Conservation (phyloP, 2,113 vertebrate species). For the Campylomormyrus numenius region DNA sequence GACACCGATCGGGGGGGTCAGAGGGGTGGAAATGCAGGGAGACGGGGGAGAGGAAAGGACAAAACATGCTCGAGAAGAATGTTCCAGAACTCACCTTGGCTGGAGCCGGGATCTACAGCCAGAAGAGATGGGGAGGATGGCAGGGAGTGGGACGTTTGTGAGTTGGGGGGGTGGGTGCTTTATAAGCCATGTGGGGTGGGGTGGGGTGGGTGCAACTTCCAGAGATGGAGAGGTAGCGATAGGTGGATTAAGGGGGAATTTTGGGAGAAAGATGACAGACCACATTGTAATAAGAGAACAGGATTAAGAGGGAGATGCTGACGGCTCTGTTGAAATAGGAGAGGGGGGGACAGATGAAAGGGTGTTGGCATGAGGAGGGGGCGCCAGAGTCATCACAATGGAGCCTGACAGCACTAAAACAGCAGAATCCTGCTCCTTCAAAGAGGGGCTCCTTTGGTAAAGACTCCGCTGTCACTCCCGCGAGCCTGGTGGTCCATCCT, state of each 20-base stretch:
- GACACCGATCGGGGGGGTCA: background rate
- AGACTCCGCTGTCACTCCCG: background rate
- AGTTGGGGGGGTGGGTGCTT: background rate
- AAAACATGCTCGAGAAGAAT: background rate
- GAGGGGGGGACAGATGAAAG: slow-evolving; percentile 7
- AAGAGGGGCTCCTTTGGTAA: background rate
- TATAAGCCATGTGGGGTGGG: background rate
- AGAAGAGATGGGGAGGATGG: background rate
- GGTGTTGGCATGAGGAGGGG: background rate
- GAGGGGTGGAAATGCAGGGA: background rate
- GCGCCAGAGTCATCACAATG: background rate
- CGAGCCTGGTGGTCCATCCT: background rate
- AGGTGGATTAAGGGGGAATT: slow-evolving; percentile 16
- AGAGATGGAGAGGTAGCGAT: slow-evolving; percentile 8
- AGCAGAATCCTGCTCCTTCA: background rate
- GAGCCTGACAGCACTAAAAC: background rate
- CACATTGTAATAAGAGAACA: slow-evolving; percentile 15
- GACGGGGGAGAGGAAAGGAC: background rate
- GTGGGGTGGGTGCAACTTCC: background rate
- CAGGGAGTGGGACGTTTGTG: background rate
- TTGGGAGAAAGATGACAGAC: slow-evolving; percentile 18
- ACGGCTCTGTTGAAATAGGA: slow-evolving; percentile 11
- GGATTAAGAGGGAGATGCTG: slow-evolving; percentile 15
- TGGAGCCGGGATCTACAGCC: background rate
- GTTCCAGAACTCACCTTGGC: slow-evolving; percentile 7